A percentile compares a stretch with the other conserved stretches of the same genome.
Evolutionary conservation across 1,140 invertebrate species (phyloP).

Genomic region (Camponotus pennsylvanicus): DNA sequence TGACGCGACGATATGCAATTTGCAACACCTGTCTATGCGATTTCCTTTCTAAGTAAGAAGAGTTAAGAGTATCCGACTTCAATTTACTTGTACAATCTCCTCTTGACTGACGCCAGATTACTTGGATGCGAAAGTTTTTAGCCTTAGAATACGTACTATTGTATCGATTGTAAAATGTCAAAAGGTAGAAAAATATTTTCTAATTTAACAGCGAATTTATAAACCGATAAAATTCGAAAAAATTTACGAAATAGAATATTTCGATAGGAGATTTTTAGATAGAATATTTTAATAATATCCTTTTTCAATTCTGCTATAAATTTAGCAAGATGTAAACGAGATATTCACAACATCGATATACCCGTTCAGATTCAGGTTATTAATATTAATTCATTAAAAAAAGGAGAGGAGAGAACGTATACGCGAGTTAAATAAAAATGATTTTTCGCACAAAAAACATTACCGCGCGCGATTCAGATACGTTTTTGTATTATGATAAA

Average conservation of each 20-base stretch:
- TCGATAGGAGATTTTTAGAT: neutral
- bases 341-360: too few species aligned
- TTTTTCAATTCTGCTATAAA: too few species aligned
- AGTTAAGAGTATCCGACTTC: conserved; percentile 57
- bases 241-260: neutral
- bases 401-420: neutral
- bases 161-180: neutral
- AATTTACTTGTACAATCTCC: conserved; percentile 41
- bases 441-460: neutral
- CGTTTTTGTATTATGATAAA: conserved; percentile 41
- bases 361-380: neutral
- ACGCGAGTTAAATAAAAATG: neutral
- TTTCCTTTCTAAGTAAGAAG: conserved; percentile 40
- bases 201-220: conserved; percentile 40
- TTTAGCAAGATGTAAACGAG: neutral
- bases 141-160: conserved; percentile 51
- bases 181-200: neutral
- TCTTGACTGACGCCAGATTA: conserved; percentile 57
- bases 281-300: neutral
- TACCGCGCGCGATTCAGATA: neutral
- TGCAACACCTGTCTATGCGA: conserved; percentile 53
- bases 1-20: conserved; percentile 37
- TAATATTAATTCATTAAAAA: neutral
- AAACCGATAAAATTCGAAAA: neutral
- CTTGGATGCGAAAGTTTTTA: conserved; percentile 40